These are phyloP conservation scores for Lacerta agilis DNA, from an alignment of 2,797 vertebrate species.

Conservation along the genomic window DNA sequence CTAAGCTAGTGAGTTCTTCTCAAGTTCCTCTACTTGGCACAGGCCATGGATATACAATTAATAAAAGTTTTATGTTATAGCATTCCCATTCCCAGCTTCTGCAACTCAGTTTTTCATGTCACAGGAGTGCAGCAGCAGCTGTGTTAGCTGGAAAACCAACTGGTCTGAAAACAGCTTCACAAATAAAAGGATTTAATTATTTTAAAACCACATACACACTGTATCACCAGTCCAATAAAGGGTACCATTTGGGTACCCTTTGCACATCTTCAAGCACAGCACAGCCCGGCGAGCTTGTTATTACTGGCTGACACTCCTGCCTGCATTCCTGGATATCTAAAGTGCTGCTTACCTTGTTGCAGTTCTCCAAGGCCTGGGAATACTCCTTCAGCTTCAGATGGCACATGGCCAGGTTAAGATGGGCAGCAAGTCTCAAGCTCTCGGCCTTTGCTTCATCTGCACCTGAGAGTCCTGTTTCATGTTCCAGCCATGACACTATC, in stretches of 20 bases:
- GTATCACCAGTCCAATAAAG: background rate
- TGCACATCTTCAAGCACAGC: background rate
- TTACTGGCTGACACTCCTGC: background rate
- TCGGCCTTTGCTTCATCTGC: constrained; percentile 85
- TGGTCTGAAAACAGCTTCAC: too few relatives aligned
- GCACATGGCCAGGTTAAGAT: constrained; percentile 97
- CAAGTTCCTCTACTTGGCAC: background rate
- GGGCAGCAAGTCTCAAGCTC: constrained; percentile 88
- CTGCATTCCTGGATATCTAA: background rate
- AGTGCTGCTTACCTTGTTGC: constrained; percentile 87
- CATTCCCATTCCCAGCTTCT: background rate
- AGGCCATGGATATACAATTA: background rate
- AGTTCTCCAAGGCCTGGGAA: constrained; percentile 87
- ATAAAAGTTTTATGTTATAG: background rate
- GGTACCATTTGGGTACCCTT: background rate
- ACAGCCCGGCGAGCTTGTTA: too few relatives aligned
- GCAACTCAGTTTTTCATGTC: background rate
- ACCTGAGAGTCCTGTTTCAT: constrained; percentile 84
- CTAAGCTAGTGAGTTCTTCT: background rate
- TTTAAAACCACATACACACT: background rate
- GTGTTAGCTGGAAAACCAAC: background rate
- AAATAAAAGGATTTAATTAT: too few relatives aligned
- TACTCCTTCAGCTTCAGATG: constrained; percentile 92
- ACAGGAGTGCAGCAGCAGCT: background rate
- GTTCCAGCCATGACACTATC: constrained; percentile 94